Evolutionary conservation across 2,113 vertebrate genomes (phyloP).

Genomic region (Morone saxatilis): DNA sequence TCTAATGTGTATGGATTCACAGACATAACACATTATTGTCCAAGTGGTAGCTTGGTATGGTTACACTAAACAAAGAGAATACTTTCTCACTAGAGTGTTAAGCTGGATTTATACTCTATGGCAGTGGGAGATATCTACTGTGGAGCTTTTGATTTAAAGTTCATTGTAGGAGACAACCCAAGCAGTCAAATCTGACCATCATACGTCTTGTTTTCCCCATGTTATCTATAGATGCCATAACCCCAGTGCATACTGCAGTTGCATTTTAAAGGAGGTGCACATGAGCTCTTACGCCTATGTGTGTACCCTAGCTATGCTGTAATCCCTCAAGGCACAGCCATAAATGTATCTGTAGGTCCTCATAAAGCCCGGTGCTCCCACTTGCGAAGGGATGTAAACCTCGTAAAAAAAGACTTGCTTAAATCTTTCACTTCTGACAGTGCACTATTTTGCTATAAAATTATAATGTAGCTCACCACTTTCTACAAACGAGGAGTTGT

Average conservation of each 20-base stretch:
- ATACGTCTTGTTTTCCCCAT: not conserved
- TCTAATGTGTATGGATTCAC: not conserved
- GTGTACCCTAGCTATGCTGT: no score
- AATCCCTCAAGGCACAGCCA: not conserved
- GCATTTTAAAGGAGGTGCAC: not conserved
- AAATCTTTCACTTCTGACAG: not conserved
- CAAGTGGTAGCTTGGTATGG: not conserved
- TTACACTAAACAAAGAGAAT: constrained; percentile 2
- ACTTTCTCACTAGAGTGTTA: not conserved
- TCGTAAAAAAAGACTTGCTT: not conserved
- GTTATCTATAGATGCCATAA: no score
- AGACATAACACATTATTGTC: not conserved
- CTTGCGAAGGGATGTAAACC: not conserved
- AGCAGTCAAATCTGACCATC: not conserved
- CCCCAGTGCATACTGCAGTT: no score
- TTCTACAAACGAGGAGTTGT: not conserved
- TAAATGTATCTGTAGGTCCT: not conserved
- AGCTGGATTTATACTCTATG: constrained; percentile 1
- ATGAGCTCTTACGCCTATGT: not conserved
- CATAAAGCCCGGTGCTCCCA: not conserved
- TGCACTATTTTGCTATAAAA: not conserved
- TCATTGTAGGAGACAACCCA: not conserved
- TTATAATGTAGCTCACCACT: not conserved
- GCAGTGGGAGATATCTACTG: not conserved
- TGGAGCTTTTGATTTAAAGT: not conserved